These are phyloP conservation scores for Phoebastria nigripes DNA, from an alignment of 2,797 vertebrate species.

Conservation along the genomic window DNA sequence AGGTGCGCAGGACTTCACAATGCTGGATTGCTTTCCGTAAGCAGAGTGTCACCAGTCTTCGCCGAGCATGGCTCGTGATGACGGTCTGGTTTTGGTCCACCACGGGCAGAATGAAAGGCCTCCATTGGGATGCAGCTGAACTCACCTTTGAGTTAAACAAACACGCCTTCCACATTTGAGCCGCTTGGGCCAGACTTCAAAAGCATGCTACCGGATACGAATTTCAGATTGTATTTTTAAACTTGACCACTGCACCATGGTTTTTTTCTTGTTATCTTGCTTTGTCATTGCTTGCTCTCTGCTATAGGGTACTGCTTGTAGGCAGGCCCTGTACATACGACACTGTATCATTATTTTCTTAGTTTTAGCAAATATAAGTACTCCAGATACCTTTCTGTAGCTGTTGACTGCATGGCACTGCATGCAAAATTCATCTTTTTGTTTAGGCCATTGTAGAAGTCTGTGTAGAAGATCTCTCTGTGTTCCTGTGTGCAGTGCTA, in stretches of 20 bases:
- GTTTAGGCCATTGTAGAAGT: not conserved
- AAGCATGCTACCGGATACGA: slow-evolving; percentile 29
- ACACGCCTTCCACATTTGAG: not conserved
- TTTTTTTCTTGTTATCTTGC: not conserved
- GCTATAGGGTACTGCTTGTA: not conserved
- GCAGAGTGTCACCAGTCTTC: slow-evolving; percentile 45
- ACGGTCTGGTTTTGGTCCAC: slow-evolving; percentile 12
- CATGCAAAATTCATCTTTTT: not conserved
- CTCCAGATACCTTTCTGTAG: not conserved
- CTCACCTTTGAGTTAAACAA: slow-evolving; percentile 1
- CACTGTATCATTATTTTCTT: slow-evolving; percentile 1
- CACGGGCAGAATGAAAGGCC: slow-evolving; percentile 24
- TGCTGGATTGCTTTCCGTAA: not conserved
- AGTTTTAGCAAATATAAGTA: slow-evolving; percentile 9
- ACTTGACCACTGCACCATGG: slow-evolving; percentile 74
- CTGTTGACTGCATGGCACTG: slow-evolving; percentile 58
- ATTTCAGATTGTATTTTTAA: slow-evolving; percentile 59
- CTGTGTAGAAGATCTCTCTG: not conserved
- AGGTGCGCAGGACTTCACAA: not conserved
- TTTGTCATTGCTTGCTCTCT: slow-evolving; percentile 22
- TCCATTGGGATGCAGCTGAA: not conserved
- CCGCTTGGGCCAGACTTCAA: not conserved
- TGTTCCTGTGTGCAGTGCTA: not conserved
- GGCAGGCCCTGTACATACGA: not conserved
- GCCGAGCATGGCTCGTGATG: slow-evolving; percentile 31